Base-by-base conservation (phyloP, 1,140 invertebrate species). In the Danaus plexippus region DNA sequence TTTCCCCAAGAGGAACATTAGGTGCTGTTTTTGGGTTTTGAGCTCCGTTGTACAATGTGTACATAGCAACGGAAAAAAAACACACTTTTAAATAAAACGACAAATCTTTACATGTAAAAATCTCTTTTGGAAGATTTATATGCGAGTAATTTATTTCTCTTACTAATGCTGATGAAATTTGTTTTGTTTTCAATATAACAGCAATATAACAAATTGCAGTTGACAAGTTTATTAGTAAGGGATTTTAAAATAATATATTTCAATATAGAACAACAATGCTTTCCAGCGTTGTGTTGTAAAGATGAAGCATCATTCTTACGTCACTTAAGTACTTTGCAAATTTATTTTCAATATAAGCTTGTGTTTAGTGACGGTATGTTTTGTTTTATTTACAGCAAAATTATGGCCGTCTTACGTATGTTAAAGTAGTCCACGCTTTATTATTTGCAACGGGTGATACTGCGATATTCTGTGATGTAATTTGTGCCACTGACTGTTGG, bases 1-100 rank as follows among this genome's bases (percentile, higher is more conserved):
- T 71, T 47, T 70, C 75, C 74, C 75, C 12, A 54, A 32, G 69
- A 71, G 77, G 71, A 66, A 73, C 66, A 66, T 66, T 66, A 50
- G 55, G 59, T 53, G 54, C 44, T 47, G 13, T 43, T 13, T 66
- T 63, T 66, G 57, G 55, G 57, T 75, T 77, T 76, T 71, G 63
- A 60, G 52, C 61, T 75, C 63, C 47, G 51, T 55, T 55, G 47
- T 60, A 15, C 49, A 51, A 42, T 42, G 40, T 7, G 8, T 32
- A 32, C 5, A 32, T 32, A 32, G 22, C 22, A 32, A 32, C 5
- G 22, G 7, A 32, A 32, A 32, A 32, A 32, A 32, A 32, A 32
- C 15, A 32, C 22, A 32, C 22, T 32, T 32, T 32, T 32, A 32
- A 15, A 15, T 32, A 32, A 32, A 32, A 32, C 5, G 22, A 32